phyloP scores from a whole-genome alignment of 2,113 vertebrate genomes.

The Climacteris rufus region DNA sequence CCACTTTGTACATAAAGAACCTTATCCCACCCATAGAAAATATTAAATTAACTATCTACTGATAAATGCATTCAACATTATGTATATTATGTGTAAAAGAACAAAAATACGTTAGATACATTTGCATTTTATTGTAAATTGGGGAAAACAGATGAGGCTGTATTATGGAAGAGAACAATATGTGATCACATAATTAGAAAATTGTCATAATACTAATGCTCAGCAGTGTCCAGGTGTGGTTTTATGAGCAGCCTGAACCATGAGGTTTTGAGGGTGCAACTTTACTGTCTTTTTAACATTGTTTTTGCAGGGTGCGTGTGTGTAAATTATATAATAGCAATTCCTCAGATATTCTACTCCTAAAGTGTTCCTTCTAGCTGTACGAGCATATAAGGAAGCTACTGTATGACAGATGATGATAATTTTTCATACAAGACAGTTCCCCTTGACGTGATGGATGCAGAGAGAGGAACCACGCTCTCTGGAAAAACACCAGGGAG shows the following conservation, averaged over 20 bases:
- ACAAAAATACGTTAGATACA: not conserved
- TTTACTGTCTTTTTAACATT: not conserved
- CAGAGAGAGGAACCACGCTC: not conserved
- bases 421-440: slow-evolving; percentile 50
- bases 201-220: not conserved
- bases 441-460: slow-evolving; percentile 52
- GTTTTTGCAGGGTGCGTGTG: not conserved
- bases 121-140: slow-evolving; percentile 25
- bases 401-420: slow-evolving; percentile 27
- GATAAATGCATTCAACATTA: not conserved
- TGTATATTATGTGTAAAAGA: not conserved
- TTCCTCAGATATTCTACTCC: not conserved
- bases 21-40: slow-evolving; percentile 19
- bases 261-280: not conserved
- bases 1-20: not conserved
- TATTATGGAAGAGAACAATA: slow-evolving; percentile 16
- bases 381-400: slow-evolving; percentile 7
- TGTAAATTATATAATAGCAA: slow-evolving; percentile 2
- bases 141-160: slow-evolving; percentile 1
- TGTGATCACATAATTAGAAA: slow-evolving; percentile 15
- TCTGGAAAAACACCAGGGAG: slow-evolving; percentile 40
- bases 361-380: slow-evolving; percentile 15
- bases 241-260: not conserved
- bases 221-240: not conserved
- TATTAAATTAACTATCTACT: not conserved